Evolutionary conservation across 1,140 invertebrate genomes (phyloP), one percentile per base, ranked within the genome.

Genomic region (Bombus ignitus): DNA sequence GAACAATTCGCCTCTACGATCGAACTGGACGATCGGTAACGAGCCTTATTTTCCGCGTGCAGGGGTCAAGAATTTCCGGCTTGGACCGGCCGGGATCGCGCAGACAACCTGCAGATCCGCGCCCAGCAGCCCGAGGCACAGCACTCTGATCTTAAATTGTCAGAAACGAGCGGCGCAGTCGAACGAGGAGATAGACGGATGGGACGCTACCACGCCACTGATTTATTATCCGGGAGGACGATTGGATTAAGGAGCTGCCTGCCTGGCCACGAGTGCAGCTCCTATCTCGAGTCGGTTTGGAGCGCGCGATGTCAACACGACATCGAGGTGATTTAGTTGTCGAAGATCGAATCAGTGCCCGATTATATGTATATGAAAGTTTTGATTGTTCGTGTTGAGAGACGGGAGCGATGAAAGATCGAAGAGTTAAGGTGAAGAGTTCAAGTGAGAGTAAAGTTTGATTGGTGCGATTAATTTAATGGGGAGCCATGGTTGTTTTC

Each of bases 41-140:
- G 84, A 92, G 42, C 78, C 84, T 5, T 82, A 44, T 12, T 75
- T 90, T 35, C 37, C 75, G 8, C 47, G 57, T 37, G 10, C 39
- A 8, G 81, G 39, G 22, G 25, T 66, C 59, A 91, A 75, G 57
- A 89, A 39, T 70, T 91, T 89, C 44, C 68, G 79, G 12, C 81
- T 92, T 25, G 86, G 87, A 32, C 35, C 90, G 65, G 72, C 88
- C 15, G 70, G 88, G 18, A 65, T 90, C 77, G 44, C 90, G 2
- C 86, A 89, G 89, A 79, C 93, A 85, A 72, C 81, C 22, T 94
- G 92, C 47, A 92, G 93, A 73, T 96, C 96, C 0, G 95, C 95
- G 4, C 96, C 96, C 0, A 94, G 92, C 75, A 96, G 96, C 85
- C 96, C 96, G 0, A 92, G 91, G 28, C 92, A 93, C 65, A 92